Evolutionary conservation across 2,888 invertebrate species (phyloP), one percentile per base, ranked within the genome.

Genomic region (Agrenia bidenticulata): DNA sequence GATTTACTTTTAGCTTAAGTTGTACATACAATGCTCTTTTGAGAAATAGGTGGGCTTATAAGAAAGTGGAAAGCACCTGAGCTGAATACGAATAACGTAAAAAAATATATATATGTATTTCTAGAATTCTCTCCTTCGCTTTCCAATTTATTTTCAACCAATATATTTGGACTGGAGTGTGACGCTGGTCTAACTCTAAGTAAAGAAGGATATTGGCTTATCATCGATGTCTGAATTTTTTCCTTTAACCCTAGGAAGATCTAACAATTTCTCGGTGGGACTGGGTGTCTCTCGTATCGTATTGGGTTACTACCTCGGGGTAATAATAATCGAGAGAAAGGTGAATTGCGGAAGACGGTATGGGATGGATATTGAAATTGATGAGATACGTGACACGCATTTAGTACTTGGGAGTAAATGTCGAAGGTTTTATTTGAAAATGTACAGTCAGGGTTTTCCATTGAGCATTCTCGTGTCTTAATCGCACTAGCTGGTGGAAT

Each of bases 341-440:
- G 59, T 24, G 51, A 23, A 51, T 37, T 50, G 9, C 4, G 42
- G 53, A 54, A 45, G 21, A 26, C 19, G 13, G 37, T 61, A 21
- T 2, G 42, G 49, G 17, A 24, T 55, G 27, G 37, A 62, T 56
- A 62, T 55, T 62, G 56, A 56, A 62, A 55, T 56, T 62, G 56
- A 55, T 62, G 55, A 41, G 56, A 42, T 45, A 62, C 56, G 62
- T 62, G 55, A 45, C 26, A 15, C 17, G 56, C 37, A 55, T 56
- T 19, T 45, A 45, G 4, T 45, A n/a, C 45, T 45, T 15, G 5
- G 45, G 11, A 32, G 32, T 4, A 32, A 32, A 4, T 32, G 32
- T 32, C 32, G 5, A 32, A 32, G 32, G 32, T 32, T 32, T 32
- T 32, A 32, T 32, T 32, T 4, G 32, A 32, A 32, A 32, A 32